Base-by-base conservation (phyloP, 2,797 vertebrate species). In the Hephaestus fuliginosus region DNA sequence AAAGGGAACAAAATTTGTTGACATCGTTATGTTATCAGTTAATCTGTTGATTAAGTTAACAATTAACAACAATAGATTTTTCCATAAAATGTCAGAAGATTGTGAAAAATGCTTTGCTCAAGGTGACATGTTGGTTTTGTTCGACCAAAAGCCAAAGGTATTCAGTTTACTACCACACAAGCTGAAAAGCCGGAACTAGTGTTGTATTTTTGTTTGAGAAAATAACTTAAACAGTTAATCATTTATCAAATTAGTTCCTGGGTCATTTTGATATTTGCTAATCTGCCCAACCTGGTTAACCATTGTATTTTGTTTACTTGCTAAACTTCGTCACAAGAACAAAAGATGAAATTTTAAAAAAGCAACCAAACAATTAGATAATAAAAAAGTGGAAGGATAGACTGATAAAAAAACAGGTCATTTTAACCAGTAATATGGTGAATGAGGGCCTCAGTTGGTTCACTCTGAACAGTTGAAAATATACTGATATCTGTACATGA, bases 201-300 rank as follows among this genome's bases (percentile, higher is more conserved):
- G 4, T 36, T 36, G 33, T 7, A 39, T 39, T 39, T 39, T 39
- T 8, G 7, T 39, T 39, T 39, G 36, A 39, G 8, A 39, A 39
- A 39, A 39, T 7, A 7, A 39, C 36, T 39, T 39, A 39, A 39
- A 39, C 36, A 39, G 8, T 39, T 39, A 43, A 18, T 68, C 36
- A 12, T 17, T 63, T 44, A 46, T 64, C 67, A 69, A 56, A 69
- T 18, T 56, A 30, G 28, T 57, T 57, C 6, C 67, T 30, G 7
- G 12, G 10, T 12, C 11, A 43, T 43, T 20, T 55, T n/a, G 7
- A 57, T 15, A 11, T 70, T 12, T 6, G 20, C 36, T 14, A 20
- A 55, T 33, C 30, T 33, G 30, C 30, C 30, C 30, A 33, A 33
- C 30, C 3, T 33, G 30, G 30, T 33, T 33, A 3, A 33, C 30